These are phyloP conservation scores for Hirtodrosophila cameraria DNA, from an alignment of 2,888 invertebrate genomes.

Conservation along the genomic window DNA sequence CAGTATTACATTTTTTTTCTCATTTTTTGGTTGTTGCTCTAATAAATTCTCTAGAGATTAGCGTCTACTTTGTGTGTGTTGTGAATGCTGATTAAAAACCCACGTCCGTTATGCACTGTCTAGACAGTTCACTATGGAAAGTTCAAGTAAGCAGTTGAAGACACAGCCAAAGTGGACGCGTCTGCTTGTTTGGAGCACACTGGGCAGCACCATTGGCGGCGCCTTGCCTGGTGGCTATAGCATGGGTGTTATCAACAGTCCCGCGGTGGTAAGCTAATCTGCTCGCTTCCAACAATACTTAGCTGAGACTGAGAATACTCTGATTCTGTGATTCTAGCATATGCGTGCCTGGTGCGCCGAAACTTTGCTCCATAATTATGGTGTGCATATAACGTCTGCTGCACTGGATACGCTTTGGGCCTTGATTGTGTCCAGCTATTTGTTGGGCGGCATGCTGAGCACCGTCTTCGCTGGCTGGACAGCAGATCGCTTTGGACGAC, in stretches of 20 bases:
- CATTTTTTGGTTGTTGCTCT: not conserved
- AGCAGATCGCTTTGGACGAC: conserved; percentile 88
- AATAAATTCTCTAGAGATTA: conserved; percentile 36
- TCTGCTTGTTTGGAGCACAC: conserved; percentile 46
- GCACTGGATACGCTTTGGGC: conserved; percentile 90
- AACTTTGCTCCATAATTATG: conserved; percentile 86
- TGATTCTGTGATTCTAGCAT: conserved; percentile 85
- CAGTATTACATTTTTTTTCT: not conserved
- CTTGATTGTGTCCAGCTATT: conserved; percentile 92
- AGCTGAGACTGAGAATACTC: not conserved
- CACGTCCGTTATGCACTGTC: not conserved
- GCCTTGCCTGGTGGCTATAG: conserved; percentile 92
- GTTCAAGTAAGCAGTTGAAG: conserved; percentile 11
- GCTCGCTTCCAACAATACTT: not conserved
- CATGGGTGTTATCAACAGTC: conserved; percentile 92
- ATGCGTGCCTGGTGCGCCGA: conserved; percentile 89
- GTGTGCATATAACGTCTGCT: conserved; percentile 83
- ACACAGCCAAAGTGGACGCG: conserved; percentile 34
- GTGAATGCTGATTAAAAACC: conserved; percentile 18
- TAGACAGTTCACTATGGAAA: conserved; percentile 16
- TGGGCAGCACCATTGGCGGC: conserved; percentile 85
- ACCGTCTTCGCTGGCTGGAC: conserved; percentile 90
- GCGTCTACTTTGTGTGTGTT: not conserved
- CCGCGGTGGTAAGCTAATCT: conserved; percentile 87
- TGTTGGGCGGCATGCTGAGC: conserved; percentile 93